Conservation (phyloP, 2,113 vertebrate species). For the Myxocyprinus asiaticus region DNA sequence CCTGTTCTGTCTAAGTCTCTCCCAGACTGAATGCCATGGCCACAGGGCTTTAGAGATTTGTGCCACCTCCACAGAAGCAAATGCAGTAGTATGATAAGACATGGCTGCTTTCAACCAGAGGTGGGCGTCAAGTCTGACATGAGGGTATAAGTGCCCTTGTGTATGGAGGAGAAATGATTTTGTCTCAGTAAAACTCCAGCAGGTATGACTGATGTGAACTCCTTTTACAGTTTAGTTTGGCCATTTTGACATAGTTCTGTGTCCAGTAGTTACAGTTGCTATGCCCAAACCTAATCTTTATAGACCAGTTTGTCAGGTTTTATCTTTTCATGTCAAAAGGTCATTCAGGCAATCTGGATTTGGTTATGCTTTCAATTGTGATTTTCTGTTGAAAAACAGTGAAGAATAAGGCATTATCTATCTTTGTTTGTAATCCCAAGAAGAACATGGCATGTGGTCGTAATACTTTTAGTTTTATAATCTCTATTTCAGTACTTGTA, state of each 20-base stretch:
- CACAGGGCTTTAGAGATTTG: slow-evolving; percentile 66
- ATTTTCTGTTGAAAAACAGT: too few relatives aligned
- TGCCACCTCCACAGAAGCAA: slow-evolving; percentile 62
- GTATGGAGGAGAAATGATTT: slow-evolving; percentile 37
- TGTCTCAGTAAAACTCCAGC: slow-evolving; percentile 53
- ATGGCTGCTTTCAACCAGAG: slow-evolving; percentile 4
- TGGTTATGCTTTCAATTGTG: too few relatives aligned
- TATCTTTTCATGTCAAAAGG: too few relatives aligned
- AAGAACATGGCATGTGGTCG: too few relatives aligned
- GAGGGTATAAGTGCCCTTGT: slow-evolving; percentile 45
- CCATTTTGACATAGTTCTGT: not conserved
- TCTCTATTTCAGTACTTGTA: not conserved
- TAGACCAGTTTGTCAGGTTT: too few relatives aligned
- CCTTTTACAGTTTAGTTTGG: not conserved
- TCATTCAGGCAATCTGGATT: too few relatives aligned
- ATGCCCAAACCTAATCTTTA: too few relatives aligned
- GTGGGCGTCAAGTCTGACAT: slow-evolving; percentile 45
- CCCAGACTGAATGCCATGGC: slow-evolving; percentile 60
- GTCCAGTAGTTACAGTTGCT: not conserved
- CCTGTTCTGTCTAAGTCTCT: slow-evolving; percentile 39
- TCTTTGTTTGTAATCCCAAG: too few relatives aligned
- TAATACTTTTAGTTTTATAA: too few relatives aligned
- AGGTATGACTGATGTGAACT: slow-evolving; percentile 30
- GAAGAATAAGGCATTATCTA: too few relatives aligned
- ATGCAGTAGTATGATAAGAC: slow-evolving; percentile 32